Evolutionary conservation across 1,140 invertebrate species (phyloP).

Genomic region (Mylabris phalerata): DNA sequence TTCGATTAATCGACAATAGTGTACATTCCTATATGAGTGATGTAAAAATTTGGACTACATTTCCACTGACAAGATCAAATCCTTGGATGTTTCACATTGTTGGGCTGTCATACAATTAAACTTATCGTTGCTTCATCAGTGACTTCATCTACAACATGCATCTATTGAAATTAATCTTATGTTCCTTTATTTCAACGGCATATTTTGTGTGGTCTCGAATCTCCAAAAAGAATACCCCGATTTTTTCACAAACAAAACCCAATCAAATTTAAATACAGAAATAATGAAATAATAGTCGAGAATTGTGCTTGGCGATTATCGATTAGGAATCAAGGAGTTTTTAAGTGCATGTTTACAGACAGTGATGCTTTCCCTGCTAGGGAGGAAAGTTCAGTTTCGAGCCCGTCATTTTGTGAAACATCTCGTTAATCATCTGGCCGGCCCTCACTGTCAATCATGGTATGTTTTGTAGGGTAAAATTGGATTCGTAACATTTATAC

Average conservation of each 20-base stretch:
- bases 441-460: conserved; percentile 40
- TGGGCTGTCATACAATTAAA: conserved; percentile 22
- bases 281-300: too few relatives aligned
- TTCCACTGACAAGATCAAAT: conserved; percentile 20
- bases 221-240: too few relatives aligned
- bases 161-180: conserved; percentile 13
- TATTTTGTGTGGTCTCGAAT: too few relatives aligned
- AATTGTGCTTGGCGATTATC: not conserved
- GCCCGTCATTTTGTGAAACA: conserved; percentile 40
- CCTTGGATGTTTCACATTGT: conserved; percentile 29
- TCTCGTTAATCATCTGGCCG: conserved; percentile 38
- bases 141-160: conserved; percentile 27
- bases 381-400: conserved; percentile 34
- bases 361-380: conserved; percentile 15
- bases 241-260: too few relatives aligned
- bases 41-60: conserved; percentile 11
- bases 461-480: conserved; percentile 30
- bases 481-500: conserved; percentile 25
- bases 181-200: too few relatives aligned
- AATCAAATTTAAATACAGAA: too few relatives aligned
- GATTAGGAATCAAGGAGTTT: not conserved
- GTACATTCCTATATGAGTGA: not conserved
- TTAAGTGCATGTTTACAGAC: conserved; percentile 10
- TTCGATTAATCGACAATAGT: not conserved
- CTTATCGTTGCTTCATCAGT: conserved; percentile 29